A percentile compares a stretch with the other conserved stretches of the same genome.
Evolutionary conservation across 2,888 invertebrate species (phyloP).

Genomic region (Lepidocyrtoides sp.): DNA sequence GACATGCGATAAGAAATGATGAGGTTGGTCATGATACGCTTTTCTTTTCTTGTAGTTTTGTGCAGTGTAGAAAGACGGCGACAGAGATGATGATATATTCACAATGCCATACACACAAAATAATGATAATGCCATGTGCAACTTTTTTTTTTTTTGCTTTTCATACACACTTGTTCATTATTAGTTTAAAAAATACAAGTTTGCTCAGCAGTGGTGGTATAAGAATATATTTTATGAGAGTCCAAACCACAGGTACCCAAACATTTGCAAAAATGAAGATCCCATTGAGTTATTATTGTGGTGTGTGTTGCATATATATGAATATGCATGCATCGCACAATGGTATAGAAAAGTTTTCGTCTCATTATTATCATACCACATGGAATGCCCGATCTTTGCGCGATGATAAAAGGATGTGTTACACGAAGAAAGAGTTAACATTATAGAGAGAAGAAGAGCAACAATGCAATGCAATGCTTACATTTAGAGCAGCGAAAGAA

Average conservation of each 20-base stretch:
- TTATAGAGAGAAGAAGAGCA: conserved; percentile 35
- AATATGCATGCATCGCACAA: background rate
- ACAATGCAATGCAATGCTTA: conserved; percentile 51
- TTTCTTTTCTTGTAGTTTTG: background rate
- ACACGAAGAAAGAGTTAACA: background rate
- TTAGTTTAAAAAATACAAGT: conserved; percentile 64
- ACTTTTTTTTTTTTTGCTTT: conserved; percentile 16
- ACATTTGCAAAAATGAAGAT: conserved; percentile 60
- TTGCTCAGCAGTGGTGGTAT: conserved; percentile 61
- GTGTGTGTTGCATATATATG: background rate
- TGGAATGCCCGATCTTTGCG: conserved; percentile 13
- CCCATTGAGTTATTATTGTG: conserved; percentile 27
- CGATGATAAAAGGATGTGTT: conserved; percentile 53
- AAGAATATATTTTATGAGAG: conserved; percentile 65
- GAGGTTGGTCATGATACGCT: conserved; percentile 65
- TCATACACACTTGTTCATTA: background rate
- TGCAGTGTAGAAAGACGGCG: conserved; percentile 41
- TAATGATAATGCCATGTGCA: conserved; percentile 30
- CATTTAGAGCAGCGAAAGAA: conserved; percentile 54
- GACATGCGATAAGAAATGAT: conserved; percentile 44
- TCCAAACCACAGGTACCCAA: conserved; percentile 63
- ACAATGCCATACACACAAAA: conserved; percentile 39
- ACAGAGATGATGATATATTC: conserved; percentile 54
- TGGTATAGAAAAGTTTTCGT: background rate
- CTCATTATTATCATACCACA: conserved; percentile 50